Evolutionary conservation across 2,888 invertebrate genomes (phyloP).

Genomic region (Drosophila antonietae): DNA sequence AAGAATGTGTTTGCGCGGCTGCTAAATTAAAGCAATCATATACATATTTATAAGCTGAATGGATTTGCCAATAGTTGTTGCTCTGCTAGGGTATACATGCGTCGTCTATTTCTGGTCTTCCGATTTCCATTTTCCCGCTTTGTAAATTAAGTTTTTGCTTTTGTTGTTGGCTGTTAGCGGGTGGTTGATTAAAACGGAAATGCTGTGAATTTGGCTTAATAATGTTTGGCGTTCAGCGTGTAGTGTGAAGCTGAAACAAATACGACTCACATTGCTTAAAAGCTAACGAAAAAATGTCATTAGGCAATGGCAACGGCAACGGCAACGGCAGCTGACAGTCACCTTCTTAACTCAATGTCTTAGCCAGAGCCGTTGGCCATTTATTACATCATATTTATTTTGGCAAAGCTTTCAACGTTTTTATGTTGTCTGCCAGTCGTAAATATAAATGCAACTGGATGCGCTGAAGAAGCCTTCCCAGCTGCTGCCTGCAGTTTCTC

Average conservation of each 20-base stretch:
- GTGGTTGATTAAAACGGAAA: slow-evolving; percentile 81
- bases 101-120: slow-evolving; percentile 11
- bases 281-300: slow-evolving; percentile 39
- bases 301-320: slow-evolving; percentile 42
- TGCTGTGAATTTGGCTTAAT: slow-evolving; percentile 69
- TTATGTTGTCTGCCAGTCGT: slow-evolving; percentile 56
- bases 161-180: slow-evolving; percentile 65
- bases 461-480: slow-evolving; percentile 28
- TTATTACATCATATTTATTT: slow-evolving; percentile 70
- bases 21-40: slow-evolving; percentile 6
- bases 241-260: slow-evolving; percentile 19
- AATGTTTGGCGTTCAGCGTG: slow-evolving; percentile 40
- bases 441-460: slow-evolving; percentile 57
- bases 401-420: slow-evolving; percentile 60
- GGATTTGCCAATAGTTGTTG: neutral
- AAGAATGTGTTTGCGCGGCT: slow-evolving; percentile 16
- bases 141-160: slow-evolving; percentile 48
- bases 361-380: slow-evolving; percentile 29
- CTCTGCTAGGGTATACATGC: slow-evolving; percentile 18
- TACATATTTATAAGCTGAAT: slow-evolving; percentile 7
- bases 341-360: slow-evolving; percentile 52
- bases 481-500: slow-evolving; percentile 47
- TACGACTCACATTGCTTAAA: slow-evolving; percentile 13
- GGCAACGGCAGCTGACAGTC: slow-evolving; percentile 26
- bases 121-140: slow-evolving; percentile 35